Base-by-base conservation (phyloP, 2,113 vertebrate genomes). In the Neolamprologus hecqui region DNA sequence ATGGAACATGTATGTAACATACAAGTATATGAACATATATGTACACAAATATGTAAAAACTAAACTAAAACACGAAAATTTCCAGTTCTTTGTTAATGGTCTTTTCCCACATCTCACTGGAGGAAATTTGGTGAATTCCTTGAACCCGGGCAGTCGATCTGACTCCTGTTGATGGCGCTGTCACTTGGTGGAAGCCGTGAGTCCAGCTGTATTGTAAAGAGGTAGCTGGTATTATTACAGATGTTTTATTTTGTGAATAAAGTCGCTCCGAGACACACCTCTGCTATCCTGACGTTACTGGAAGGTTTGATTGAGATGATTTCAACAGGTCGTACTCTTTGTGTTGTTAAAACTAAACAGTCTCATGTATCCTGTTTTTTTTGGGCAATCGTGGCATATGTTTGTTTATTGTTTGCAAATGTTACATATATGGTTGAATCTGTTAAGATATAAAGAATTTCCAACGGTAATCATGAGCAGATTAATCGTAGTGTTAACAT, bases 71-170 rank as follows among this genome's bases (percentile, higher is more conserved):
- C 4, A 54, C 1, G 1, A 1, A 11, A 2, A 6, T 2, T n/a
- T 5, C 6, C 9, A n/a, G 19, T 1, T 53, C 49, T n/a, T n/a
- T 53, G 19, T n/a, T 53, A 21, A 54, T 21, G n/a, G 51, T 54
- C 5, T 12, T 54, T 54, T 54, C 1, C 53, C n/a, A 54, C n/a
- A 23, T 23, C 10, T 54, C n/a, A 6, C n/a, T 54, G n/a, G 53
- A 54, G 53, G n/a, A 54, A 12, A 54, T 54, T 54, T 54, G n/a
- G 53, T 23, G n/a, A 0, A 23, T 54, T 54, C 53, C 0, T 0
- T 54, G 53, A 54, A 54, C n/a, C n/a, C 53, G 1, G 53, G n/a
- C n/a, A 23, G n/a, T 54, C 0, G 3, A 21, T 21, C n/a, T 54
- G n/a, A 54, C 6, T 54, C 2, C 51, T 54, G 10, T 28, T 0